phyloP scores from a whole-genome alignment of 2,797 vertebrate genomes.

The Onychomys arenicola region DNA sequence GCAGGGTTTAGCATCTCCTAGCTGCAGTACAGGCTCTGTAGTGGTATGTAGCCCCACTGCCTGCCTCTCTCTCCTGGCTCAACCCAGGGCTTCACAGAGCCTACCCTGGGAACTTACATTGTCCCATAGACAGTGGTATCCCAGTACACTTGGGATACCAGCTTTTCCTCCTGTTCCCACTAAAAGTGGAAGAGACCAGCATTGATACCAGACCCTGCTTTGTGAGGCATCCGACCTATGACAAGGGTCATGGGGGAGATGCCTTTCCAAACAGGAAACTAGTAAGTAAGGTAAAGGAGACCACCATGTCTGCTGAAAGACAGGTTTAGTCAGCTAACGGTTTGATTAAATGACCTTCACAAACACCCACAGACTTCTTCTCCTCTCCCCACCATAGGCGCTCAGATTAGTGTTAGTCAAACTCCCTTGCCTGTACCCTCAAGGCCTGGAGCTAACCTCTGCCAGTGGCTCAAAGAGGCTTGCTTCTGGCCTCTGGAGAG shows the following conservation, averaged over 20 bases:
- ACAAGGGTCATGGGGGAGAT: neutral
- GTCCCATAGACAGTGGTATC: neutral
- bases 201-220: neutral
- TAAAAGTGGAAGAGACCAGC: conserved; percentile 10
- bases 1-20: neutral
- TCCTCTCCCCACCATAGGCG: neutral
- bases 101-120: neutral
- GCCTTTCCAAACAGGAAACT: conserved; percentile 44
- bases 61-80: neutral
- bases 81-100: conserved; percentile 8
- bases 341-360: conserved; percentile 26
- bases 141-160: neutral
- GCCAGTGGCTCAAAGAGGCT: neutral
- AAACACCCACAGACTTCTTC: neutral
- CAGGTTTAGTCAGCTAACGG: neutral
- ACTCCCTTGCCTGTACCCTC: neutral
- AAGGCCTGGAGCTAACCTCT: neutral
- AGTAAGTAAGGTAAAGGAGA: conserved; percentile 16
- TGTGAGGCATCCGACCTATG: neutral
- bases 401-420: neutral
- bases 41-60: neutral
- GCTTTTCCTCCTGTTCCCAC: neutral
- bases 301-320: neutral
- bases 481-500: neutral
- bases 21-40: neutral